phyloP scores from a whole-genome alignment of 2,888 invertebrate genomes.

The Phaonia tiefii region DNA sequence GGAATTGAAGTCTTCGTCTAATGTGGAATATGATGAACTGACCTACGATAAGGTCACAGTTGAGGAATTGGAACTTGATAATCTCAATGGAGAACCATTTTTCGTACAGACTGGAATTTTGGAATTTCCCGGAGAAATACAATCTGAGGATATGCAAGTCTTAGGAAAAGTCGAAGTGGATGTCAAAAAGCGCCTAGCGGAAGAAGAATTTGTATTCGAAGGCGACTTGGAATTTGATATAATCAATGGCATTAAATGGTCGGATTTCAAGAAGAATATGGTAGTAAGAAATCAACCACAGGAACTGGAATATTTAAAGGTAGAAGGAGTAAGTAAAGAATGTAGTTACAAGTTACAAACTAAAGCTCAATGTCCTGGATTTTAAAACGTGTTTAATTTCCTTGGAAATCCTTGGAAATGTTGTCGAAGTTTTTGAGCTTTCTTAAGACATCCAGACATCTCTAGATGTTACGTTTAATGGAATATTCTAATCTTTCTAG shows the following conservation, averaged over 20 bases:
- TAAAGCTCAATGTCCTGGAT: background rate
- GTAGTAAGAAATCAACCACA: slow-evolving; percentile 80
- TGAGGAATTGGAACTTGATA: slow-evolving; percentile 74
- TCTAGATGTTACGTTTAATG: background rate
- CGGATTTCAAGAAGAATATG: slow-evolving; percentile 79
- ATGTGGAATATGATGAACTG: slow-evolving; percentile 68
- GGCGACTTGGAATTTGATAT: slow-evolving; percentile 75
- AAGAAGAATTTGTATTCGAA: slow-evolving; percentile 66
- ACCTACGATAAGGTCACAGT: slow-evolving; percentile 73
- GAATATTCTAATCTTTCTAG: slow-evolving; percentile 73
- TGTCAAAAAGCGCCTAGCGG: slow-evolving; percentile 53
- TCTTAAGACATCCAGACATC: background rate
- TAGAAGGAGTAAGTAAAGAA: slow-evolving; percentile 82
- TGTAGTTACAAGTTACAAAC: background rate
- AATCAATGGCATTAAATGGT: slow-evolving; percentile 82
- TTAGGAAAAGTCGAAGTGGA: slow-evolving; percentile 59
- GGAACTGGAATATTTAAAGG: slow-evolving; percentile 78
- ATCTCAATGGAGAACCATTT: slow-evolving; percentile 75
- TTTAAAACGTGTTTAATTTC: background rate
- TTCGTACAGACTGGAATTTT: slow-evolving; percentile 74
- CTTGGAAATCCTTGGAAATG: background rate
- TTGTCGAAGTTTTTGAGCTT: background rate
- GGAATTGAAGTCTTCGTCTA: slow-evolving; percentile 33
- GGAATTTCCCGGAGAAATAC: slow-evolving; percentile 72
- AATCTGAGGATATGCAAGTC: slow-evolving; percentile 71